phyloP scores from a whole-genome alignment of 2,888 invertebrate species.

The Eilema depressum region DNA sequence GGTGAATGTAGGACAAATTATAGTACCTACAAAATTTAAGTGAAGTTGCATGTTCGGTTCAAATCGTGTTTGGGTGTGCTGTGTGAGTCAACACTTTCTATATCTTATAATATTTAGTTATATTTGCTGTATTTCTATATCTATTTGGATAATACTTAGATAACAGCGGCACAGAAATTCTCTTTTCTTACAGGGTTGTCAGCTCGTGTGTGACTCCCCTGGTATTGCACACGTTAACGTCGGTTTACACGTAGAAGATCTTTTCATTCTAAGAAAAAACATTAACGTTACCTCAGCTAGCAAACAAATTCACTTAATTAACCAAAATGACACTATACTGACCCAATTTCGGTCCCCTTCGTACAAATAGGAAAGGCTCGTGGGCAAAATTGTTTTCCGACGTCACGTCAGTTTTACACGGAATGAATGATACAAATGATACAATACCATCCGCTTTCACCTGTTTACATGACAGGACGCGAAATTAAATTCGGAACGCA shows the following conservation, averaged over 20 bases:
- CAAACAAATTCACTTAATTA: not conserved
- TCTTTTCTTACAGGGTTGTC: no score
- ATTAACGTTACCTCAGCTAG: not conserved
- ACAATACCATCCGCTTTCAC: not conserved
- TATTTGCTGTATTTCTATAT: not conserved
- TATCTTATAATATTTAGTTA: not conserved
- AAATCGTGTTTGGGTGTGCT: conserved; percentile 11
- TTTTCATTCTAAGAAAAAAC: not conserved
- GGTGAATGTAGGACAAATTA: conserved; percentile 15
- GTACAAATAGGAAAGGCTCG: not conserved
- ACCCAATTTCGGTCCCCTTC: conserved; percentile 1
- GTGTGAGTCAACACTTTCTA: conserved; percentile 38
- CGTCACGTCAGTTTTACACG: conserved; percentile 1
- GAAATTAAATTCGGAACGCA: not conserved
- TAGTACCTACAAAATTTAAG: conserved; percentile 17
- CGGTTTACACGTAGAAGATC: no score
- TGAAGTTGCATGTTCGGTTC: conserved; percentile 15
- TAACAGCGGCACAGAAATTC: no score
- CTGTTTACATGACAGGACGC: not conserved
- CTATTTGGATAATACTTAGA: no score
- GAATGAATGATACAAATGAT: conserved; percentile 2
- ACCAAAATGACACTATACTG: not conserved
- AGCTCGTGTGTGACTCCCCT: no score
- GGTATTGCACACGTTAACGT: no score
- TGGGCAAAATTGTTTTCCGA: not conserved